Conservation (phyloP, 1,140 invertebrate species). For the Drosophila auraria region DNA sequence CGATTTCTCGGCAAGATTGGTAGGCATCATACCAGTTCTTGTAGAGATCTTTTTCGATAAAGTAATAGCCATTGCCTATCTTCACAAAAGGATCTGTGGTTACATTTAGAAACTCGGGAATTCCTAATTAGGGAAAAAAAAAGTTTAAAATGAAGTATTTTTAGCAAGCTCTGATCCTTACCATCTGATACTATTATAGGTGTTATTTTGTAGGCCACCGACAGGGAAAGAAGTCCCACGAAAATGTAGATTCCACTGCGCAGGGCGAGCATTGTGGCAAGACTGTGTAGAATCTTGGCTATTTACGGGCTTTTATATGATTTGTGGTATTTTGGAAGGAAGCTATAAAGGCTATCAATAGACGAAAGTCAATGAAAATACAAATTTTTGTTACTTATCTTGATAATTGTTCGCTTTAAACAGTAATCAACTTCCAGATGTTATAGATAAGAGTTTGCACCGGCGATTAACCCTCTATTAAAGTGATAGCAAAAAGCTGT, state of each 20-base stretch:
- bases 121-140: not conserved
- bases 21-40: not conserved
- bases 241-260: not conserved
- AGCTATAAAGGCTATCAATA: not conserved
- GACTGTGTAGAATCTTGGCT: not conserved
- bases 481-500: too few species aligned
- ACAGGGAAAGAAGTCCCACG: not conserved
- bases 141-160: not conserved
- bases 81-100: conserved; percentile 11
- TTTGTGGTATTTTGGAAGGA: not conserved
- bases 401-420: not conserved
- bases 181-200: not conserved
- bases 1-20: not conserved
- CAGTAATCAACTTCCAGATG: not conserved
- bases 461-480: too few species aligned
- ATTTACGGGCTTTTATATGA: conserved; percentile 1
- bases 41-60: not conserved
- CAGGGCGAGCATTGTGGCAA: not conserved
- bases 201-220: conserved; percentile 5
- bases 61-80: conserved; percentile 15
- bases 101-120: not conserved
- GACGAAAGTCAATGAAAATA: not conserved
- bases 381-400: not conserved
- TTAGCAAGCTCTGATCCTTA: not conserved
- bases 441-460: not conserved